A percentile compares a stretch with the other conserved stretches of the same genome.
Conservation (phyloP, 2,797 vertebrate species). For the Crenichthys baileyi region DNA sequence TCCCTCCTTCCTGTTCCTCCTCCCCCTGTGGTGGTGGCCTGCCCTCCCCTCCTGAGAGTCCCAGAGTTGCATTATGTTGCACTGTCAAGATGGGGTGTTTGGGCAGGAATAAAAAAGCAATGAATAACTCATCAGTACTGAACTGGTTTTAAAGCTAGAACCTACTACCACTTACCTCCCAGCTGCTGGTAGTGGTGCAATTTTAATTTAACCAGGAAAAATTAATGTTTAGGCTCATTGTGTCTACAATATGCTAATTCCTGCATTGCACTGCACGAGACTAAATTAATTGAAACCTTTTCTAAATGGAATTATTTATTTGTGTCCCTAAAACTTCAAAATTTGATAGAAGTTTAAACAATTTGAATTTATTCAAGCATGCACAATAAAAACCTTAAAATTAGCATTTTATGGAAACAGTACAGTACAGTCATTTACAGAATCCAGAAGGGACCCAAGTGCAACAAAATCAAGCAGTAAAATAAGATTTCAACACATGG, state of each 20-base stretch:
- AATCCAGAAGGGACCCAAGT: no score
- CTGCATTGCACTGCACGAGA: neutral
- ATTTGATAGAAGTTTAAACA: no score
- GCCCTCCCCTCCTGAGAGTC: neutral
- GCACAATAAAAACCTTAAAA: no score
- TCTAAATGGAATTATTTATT: no score
- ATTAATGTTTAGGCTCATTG: neutral
- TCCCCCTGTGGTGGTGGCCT: neutral
- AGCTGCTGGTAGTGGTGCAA: neutral
- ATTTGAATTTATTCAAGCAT: no score
- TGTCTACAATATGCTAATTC: neutral
- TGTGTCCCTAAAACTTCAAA: no score
- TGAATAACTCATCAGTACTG: slow-evolving; percentile 15
- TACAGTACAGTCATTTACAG: no score
- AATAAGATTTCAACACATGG: no score
- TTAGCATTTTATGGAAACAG: no score
- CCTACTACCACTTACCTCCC: neutral
- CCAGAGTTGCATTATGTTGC: slow-evolving; percentile 31
- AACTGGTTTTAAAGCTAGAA: neutral
- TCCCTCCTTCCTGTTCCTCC: slow-evolving; percentile 4
- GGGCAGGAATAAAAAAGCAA: slow-evolving; percentile 8
- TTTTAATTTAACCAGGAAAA: neutral
- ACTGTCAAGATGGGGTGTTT: neutral
- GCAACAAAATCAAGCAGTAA: no score
- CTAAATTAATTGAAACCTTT: no score